Evolutionary conservation across 2,888 invertebrate genomes (phyloP).

Genomic region (Acleris emargana): DNA sequence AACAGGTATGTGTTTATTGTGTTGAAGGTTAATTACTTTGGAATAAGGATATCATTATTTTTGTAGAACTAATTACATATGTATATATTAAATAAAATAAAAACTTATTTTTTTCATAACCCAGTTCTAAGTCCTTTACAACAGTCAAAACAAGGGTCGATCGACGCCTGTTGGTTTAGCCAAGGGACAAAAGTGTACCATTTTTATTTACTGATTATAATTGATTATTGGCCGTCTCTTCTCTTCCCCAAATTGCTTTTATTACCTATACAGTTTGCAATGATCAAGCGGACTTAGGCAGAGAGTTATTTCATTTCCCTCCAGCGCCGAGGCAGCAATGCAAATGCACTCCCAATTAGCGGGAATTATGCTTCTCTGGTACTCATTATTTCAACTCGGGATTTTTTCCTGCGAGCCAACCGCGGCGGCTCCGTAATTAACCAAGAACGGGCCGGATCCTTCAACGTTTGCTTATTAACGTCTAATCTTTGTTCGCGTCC

Average conservation of each 20-base stretch:
- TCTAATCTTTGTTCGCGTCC: conserved; percentile 75
- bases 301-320: conserved; percentile 64
- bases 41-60: background rate
- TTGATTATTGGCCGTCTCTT: background rate
- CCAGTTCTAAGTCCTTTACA: background rate
- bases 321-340: conserved; percentile 58
- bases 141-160: background rate
- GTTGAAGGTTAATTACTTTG: conserved; percentile 28
- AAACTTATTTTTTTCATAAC: background rate
- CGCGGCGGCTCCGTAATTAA: conserved; percentile 70
- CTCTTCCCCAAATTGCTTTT: no score
- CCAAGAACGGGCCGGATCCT: conserved; percentile 72
- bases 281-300: conserved; percentile 38
- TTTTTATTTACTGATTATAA: conserved; percentile 18
- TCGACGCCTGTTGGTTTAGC: conserved; percentile 26
- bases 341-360: conserved; percentile 80
- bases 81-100: background rate
- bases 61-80: background rate
- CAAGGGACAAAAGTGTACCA: conserved; percentile 17
- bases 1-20: conserved; percentile 23
- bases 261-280: conserved; percentile 29
- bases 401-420: conserved; percentile 66
- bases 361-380: conserved; percentile 72
- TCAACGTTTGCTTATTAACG: conserved; percentile 77
- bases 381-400: conserved; percentile 76